Conservation (phyloP, 2,797 vertebrate genomes). For the Pelochelys cantorii region DNA sequence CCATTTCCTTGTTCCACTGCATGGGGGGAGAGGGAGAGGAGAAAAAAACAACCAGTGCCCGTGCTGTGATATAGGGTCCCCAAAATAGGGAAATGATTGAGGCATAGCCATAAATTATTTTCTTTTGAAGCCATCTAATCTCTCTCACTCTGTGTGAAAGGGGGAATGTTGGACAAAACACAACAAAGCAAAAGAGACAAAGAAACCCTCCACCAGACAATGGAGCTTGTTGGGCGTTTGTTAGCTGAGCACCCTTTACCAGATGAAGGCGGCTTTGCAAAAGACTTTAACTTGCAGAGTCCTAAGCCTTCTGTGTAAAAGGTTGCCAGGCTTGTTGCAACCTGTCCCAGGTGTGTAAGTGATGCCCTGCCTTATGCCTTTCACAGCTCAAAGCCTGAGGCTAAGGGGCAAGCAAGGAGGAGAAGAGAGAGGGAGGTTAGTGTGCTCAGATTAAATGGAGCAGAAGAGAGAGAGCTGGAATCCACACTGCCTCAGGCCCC, state of each 20-base stretch:
- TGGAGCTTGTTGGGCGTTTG: background rate
- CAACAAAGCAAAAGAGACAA: slow-evolving; percentile 21
- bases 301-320: slow-evolving; percentile 59
- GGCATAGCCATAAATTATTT: background rate
- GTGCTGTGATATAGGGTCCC: background rate
- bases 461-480: slow-evolving; percentile 79
- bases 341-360: slow-evolving; percentile 75
- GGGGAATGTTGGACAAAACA: background rate
- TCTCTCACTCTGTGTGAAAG: rapidly evolving
- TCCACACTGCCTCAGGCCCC: slow-evolving; percentile 58
- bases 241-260: slow-evolving; percentile 6
- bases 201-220: background rate
- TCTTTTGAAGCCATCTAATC: slow-evolving; percentile 45
- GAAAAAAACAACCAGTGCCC: background rate
- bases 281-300: slow-evolving; percentile 49
- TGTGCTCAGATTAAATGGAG: slow-evolving; percentile 72
- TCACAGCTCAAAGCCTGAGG: slow-evolving; percentile 60
- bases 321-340: slow-evolving; percentile 70
- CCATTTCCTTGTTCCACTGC: background rate
- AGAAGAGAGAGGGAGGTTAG: slow-evolving; percentile 47
- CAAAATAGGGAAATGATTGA: background rate
- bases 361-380: slow-evolving; percentile 70
- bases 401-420: slow-evolving; percentile 44
- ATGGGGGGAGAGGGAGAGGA: rapidly evolving
- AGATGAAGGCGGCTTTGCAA: slow-evolving; percentile 52